Conservation (phyloP, 2,113 vertebrate genomes). For the Pholis gunnellus region DNA sequence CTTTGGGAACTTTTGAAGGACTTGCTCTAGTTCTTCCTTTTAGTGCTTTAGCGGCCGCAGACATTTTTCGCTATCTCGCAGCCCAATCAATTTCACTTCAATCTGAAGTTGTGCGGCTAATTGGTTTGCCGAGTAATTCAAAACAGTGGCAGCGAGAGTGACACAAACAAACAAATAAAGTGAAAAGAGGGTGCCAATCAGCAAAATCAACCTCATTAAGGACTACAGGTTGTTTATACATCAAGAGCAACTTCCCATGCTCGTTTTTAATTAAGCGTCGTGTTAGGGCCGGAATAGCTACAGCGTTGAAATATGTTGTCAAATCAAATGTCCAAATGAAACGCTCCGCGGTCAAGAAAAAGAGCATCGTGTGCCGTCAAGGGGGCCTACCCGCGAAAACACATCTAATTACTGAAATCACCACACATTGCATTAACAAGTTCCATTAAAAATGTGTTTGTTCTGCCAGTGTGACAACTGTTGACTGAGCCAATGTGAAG, state of each 20-base stretch:
- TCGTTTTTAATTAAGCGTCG: slow-evolving; percentile 59
- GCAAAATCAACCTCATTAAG: slow-evolving; percentile 59
- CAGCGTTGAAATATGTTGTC: slow-evolving; percentile 19
- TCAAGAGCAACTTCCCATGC: slow-evolving; percentile 10
- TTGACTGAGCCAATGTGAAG: slow-evolving; percentile 48
- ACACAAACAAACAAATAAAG: slow-evolving; percentile 68
- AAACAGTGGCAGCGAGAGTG: slow-evolving; percentile 56
- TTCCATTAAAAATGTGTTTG: slow-evolving; percentile 50
- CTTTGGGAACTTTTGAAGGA: neutral
- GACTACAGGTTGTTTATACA: slow-evolving; percentile 62
- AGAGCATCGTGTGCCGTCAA: neutral
- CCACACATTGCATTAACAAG: slow-evolving; percentile 35
- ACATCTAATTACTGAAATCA: slow-evolving; percentile 54
- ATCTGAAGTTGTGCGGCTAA: slow-evolving; percentile 58
- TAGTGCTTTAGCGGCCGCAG: slow-evolving; percentile 18
- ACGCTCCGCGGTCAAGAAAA: slow-evolving; percentile 17
- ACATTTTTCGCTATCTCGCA: slow-evolving; percentile 20
- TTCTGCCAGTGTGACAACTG: slow-evolving; percentile 53
- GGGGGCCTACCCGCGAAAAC: neutral
- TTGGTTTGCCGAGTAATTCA: slow-evolving; percentile 58
- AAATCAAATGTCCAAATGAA: slow-evolving; percentile 46
- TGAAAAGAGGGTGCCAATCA: slow-evolving; percentile 67
- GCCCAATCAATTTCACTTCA: slow-evolving; percentile 42
- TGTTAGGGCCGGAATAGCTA: slow-evolving; percentile 27
- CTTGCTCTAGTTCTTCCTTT: neutral